Percentiles rank a stretch among this genome's conserved stretches.
phyloP scores from a whole-genome alignment of 2,797 vertebrate species.

The Nannoperca australis region DNA sequence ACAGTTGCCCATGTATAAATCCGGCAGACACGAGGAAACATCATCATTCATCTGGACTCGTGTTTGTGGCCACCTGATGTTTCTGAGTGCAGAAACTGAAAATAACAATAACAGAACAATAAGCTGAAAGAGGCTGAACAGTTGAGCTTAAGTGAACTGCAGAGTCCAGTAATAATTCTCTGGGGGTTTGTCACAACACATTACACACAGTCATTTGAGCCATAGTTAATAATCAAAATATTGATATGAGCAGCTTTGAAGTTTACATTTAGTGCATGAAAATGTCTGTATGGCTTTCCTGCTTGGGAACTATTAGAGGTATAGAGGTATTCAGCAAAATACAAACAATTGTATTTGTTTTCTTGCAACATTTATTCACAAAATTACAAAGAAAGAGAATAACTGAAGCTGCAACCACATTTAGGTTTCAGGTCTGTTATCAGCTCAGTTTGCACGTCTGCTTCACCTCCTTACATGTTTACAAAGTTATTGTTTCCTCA shows the following conservation, averaged over 20 bases:
- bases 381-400: conserved; percentile 37
- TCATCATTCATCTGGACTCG: background rate
- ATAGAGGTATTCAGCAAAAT: background rate
- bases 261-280: background rate
- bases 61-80: background rate
- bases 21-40: background rate
- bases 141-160: background rate
- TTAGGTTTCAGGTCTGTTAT: conserved; percentile 2
- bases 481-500: conserved; percentile 11
- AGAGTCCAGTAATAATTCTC: background rate
- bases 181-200: too few relatives aligned
- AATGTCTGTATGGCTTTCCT: background rate
- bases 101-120: background rate
- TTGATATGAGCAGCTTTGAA: background rate
- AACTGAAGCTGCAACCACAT: background rate
- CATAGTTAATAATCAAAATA: too few relatives aligned
- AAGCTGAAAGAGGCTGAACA: background rate
- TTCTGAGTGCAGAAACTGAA: background rate
- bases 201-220: too few relatives aligned
- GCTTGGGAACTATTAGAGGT: background rate
- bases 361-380: conserved; percentile 63
- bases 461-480: conserved; percentile 10
- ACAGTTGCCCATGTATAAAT: background rate
- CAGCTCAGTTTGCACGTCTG: background rate
- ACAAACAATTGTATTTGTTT: conserved; percentile 2